Evolutionary conservation across 2,888 invertebrate species (phyloP).

Genomic region (Nebria brevicollis): DNA sequence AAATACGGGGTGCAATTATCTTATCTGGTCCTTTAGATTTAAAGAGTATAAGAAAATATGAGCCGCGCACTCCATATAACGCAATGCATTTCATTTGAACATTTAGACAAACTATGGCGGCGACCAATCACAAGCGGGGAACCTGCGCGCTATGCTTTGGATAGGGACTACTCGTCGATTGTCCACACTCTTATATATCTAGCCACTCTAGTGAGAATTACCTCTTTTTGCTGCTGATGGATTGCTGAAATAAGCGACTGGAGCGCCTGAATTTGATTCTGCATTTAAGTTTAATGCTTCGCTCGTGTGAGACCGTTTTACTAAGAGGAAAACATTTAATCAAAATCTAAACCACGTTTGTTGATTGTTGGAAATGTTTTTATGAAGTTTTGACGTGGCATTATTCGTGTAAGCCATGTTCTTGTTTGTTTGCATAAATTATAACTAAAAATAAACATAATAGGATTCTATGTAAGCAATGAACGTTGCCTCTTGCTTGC

Average conservation of each 20-base stretch:
- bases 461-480: background rate
- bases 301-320: slow-evolving; percentile 58
- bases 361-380: background rate
- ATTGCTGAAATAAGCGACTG: slow-evolving; percentile 57
- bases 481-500: background rate
- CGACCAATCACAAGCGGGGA: no score
- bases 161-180: no score
- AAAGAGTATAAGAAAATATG: no score
- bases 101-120: no score
- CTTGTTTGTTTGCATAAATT: background rate
- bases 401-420: background rate
- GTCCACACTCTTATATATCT: no score
- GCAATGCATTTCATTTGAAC: no score
- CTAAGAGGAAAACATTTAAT: slow-evolving; percentile 50
- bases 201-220: no score
- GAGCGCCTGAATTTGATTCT: slow-evolving; percentile 55
- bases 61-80: no score
- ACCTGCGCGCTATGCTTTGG: no score
- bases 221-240: slow-evolving; percentile 62
- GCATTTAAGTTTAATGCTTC: slow-evolving; percentile 48
- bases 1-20: no score
- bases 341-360: background rate
- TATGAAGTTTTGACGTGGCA: background rate
- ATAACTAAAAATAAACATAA: background rate
- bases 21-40: no score